Evolutionary conservation across 1,140 invertebrate species (phyloP), one percentile per base, ranked within the genome.

Genomic region (Rhyacophila brunnea): DNA sequence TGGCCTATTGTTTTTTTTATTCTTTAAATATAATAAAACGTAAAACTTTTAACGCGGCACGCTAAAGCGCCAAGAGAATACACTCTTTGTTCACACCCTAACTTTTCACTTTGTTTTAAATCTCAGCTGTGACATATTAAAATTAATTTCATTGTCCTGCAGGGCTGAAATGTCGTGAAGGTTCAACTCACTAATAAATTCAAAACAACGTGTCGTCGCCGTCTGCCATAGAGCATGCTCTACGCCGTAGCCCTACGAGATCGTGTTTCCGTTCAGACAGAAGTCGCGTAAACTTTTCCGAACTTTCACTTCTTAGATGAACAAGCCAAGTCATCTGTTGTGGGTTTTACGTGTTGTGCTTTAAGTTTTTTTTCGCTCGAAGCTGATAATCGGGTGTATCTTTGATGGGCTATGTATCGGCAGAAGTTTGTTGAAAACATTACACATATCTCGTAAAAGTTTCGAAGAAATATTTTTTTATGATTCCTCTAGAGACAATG

Each of bases 81-180:
- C 5, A 40, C 4, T n/a, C 11, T 6, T n/a, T 40, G 38, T 15
- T 11, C 15, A 13, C 11, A 6, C 4, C 17, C 11, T 15, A 48
- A 48, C 5, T 14, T 48, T 48, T 20, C 20, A 19, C 46, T 20
- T 28, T 13, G 32, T 32, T 20, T 17, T n/a, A 20, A 53, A 53
- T 15, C 43, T 53, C 40, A 17, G 19, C 15, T 44, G 36, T 23
- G 51, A 43, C 38, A 28, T 23, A 53, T 53, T 53, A 53, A 53
- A 53, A 53, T 53, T 53, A 53, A 53, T 43, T 53, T 19, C n/a
- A 53, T 42, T 43, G 36, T 53, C 38, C 32, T n/a, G 6, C 15
- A n/a, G 44, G 23, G 9, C 20, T 28, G 4, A 28, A 14, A 46
- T 15, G 11, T 40, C 38, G 38, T 13, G 11, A 11, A 5, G 10